Conservation (phyloP, 2,888 invertebrate genomes). For the Seira ritae region DNA sequence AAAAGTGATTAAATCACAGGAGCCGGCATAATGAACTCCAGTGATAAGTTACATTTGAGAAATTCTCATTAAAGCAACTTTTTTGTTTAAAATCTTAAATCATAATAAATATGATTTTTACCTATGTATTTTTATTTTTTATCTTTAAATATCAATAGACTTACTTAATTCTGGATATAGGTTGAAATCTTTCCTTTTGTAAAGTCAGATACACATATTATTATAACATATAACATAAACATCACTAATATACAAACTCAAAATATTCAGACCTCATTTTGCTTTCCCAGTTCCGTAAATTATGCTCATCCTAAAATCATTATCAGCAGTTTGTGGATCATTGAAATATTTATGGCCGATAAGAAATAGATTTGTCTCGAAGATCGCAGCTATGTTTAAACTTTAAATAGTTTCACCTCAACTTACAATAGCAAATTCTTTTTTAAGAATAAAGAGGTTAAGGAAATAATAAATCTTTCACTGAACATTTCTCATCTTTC, state of each 20-base stretch:
- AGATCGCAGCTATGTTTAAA: conserved; percentile 57
- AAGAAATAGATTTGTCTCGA: conserved; percentile 63
- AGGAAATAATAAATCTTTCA: conserved; percentile 40
- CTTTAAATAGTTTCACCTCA: conserved; percentile 37
- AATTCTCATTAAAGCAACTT: too few species aligned
- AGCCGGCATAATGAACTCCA: neutral
- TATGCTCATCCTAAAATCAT: neutral
- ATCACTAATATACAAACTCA: conserved; percentile 2
- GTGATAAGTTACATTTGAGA: too few species aligned
- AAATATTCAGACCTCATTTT: neutral
- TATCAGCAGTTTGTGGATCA: neutral
- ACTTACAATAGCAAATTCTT: conserved; percentile 1
- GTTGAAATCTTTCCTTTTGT: neutral
- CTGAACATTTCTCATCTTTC: conserved; percentile 95
- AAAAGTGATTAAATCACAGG: neutral
- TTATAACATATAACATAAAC: neutral
- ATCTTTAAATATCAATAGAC: too few species aligned
- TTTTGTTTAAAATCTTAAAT: too few species aligned
- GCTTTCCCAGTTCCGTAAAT: neutral
- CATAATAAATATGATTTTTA: too few species aligned
- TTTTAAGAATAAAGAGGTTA: conserved; percentile 16
- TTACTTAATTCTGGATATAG: too few species aligned
- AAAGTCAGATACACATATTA: neutral
- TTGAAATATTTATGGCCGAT: conserved; percentile 55
- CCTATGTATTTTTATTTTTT: too few species aligned